Evolutionary conservation across 2,797 vertebrate species (phyloP).

Genomic region (Acrossocheilus fasciatus): DNA sequence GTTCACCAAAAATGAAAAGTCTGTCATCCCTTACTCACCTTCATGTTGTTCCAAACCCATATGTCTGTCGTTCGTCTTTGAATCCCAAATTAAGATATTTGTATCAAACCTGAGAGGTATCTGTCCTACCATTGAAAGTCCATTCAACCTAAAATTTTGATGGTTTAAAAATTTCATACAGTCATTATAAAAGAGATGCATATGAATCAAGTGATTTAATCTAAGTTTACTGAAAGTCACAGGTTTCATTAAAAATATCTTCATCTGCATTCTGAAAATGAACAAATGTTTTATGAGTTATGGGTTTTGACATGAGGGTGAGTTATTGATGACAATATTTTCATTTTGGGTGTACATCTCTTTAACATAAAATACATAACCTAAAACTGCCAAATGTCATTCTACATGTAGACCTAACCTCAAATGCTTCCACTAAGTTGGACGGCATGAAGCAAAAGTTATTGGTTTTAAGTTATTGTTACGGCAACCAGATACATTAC

Average conservation of each 20-base stretch:
- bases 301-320: not conserved
- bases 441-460: not conserved
- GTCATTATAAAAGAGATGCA: not conserved
- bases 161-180: not conserved
- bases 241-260: not conserved
- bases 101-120: not conserved
- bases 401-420: not conserved
- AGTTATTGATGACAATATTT: not conserved
- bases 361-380: not conserved
- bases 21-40: not conserved
- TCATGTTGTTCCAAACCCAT: not conserved
- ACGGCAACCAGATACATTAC: not conserved
- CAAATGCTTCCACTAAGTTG: not conserved
- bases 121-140: not conserved
- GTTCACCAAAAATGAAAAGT: not conserved
- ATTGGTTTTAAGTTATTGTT: not conserved
- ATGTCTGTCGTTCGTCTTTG: not conserved
- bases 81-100: not conserved
- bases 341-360: not conserved
- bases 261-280: not conserved
- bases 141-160: not conserved
- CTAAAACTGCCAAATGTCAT: not conserved
- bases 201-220: constrained; percentile 5
- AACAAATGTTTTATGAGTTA: too few relatives aligned
- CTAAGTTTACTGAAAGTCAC: too few relatives aligned